Conservation (phyloP, 2,113 vertebrate species). For the Stegostoma tigrinum region DNA sequence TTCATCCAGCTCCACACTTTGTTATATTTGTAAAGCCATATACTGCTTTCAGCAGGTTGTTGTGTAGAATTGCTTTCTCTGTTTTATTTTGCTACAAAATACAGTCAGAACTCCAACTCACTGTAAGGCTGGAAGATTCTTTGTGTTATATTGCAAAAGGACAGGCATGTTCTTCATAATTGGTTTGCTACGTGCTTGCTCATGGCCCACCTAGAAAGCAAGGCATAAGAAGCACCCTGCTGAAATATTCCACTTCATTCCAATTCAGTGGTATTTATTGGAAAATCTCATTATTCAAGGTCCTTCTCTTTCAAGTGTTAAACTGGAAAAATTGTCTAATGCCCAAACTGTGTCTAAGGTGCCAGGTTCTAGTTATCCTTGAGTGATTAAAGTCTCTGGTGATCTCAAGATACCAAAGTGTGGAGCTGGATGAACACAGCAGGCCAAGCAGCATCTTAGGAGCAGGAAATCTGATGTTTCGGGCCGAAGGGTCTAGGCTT, state of each 20-base stretch:
- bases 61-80: not conserved
- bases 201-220: not conserved
- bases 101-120: not conserved
- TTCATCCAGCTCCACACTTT: too few species aligned
- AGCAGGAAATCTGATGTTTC: too few species aligned
- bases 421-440: too few species aligned
- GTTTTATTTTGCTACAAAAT: not conserved
- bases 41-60: not conserved
- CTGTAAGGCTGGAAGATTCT: not conserved
- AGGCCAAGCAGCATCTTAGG: too few species aligned
- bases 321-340: not conserved
- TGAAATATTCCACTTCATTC: not conserved
- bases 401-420: too few species aligned
- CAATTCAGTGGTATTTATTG: not conserved
- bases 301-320: not conserved
- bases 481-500: too few species aligned
- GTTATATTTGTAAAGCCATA: not conserved
- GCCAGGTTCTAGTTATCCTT: not conserved
- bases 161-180: not conserved
- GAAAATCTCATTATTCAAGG: not conserved
- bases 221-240: not conserved
- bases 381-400: not conserved
- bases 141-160: not conserved
- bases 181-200: not conserved
- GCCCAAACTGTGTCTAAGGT: not conserved